phyloP scores from a whole-genome alignment of 2,797 vertebrate species.

The Buphagus erythrorhynchus region DNA sequence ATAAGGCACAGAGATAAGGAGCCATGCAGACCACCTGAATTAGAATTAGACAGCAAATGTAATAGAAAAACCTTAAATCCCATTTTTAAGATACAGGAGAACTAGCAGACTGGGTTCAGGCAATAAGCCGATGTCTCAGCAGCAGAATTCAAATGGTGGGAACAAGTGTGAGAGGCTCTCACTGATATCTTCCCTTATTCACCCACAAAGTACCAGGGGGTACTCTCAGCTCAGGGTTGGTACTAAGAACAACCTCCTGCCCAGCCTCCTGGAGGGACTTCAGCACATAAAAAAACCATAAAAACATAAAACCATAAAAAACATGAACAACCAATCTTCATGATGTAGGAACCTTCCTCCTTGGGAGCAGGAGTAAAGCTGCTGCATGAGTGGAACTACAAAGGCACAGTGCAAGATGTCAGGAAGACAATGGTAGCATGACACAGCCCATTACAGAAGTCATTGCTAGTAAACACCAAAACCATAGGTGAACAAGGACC shows the following conservation, averaged over 20 bases:
- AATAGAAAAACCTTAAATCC: neutral
- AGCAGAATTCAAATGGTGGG: neutral
- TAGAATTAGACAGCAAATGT: neutral
- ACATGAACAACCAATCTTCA: neutral
- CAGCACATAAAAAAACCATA: neutral
- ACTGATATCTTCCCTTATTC: neutral
- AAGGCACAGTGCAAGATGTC: neutral
- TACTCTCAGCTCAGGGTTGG: neutral
- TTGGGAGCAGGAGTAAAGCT: neutral
- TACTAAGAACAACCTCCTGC: neutral
- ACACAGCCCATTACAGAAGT: neutral
- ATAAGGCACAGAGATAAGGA: neutral
- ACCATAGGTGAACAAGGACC: neutral
- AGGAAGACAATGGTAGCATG: neutral
- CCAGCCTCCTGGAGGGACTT: neutral
- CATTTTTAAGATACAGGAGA: neutral
- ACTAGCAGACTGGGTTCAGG: neutral
- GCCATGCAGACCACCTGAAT: neutral
- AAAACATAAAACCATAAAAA: no score
- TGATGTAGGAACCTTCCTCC: accelerated
- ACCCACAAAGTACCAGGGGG: neutral
- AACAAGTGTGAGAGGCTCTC: neutral
- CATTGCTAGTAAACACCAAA: neutral
- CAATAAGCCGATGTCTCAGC: neutral
- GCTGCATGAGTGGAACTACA: neutral